phyloP scores from a whole-genome alignment of 2,797 vertebrate species.

The Pseudotriccus pelzelni region DNA sequence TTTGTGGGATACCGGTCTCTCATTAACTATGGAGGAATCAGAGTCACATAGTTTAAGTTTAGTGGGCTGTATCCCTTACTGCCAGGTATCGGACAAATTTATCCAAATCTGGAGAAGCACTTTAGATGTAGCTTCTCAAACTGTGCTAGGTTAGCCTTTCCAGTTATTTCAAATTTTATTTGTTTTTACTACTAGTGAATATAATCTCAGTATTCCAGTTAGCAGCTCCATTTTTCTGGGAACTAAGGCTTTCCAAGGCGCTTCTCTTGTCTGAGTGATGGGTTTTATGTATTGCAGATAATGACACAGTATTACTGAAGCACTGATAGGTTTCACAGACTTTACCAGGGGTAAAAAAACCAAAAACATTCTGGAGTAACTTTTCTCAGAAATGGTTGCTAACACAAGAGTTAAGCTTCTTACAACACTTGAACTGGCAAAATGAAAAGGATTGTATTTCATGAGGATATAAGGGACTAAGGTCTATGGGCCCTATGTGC shows the following conservation, averaged over 20 bases:
- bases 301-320: background rate
- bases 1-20: background rate
- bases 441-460: slow-evolving; percentile 6
- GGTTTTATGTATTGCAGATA: background rate
- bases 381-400: slow-evolving; percentile 4
- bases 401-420: slow-evolving; percentile 1
- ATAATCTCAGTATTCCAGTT: background rate
- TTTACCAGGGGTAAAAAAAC: background rate
- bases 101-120: background rate
- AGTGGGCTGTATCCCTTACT: background rate
- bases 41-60: background rate
- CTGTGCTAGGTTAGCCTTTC: background rate
- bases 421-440: background rate
- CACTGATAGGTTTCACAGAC: background rate
- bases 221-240: background rate
- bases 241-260: background rate
- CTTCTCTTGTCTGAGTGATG: background rate
- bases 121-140: background rate
- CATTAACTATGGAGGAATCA: background rate
- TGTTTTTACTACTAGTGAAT: background rate
- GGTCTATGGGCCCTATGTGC: rapidly evolving
- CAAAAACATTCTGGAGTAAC: background rate
- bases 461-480: background rate
- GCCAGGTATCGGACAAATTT: background rate
- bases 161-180: background rate